A percentile compares a stretch with the other conserved stretches of the same genome.
phyloP scores from a whole-genome alignment of 23 tunicate species.

The Ciona savignyi region DNA sequence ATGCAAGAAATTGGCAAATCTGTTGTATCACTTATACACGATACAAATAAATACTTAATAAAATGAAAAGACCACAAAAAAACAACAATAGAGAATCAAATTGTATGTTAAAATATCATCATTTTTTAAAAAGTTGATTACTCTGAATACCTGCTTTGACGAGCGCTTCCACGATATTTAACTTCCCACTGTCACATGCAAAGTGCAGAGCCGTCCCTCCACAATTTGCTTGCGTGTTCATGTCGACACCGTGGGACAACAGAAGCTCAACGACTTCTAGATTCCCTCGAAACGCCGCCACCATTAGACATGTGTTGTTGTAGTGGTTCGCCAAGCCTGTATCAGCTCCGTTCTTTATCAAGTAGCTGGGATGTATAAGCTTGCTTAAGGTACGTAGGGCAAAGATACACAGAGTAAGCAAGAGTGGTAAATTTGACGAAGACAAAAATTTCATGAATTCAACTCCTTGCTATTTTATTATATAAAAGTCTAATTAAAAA shows the following conservation, averaged over 20 bases:
- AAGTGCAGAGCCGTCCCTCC: conserved; percentile 75
- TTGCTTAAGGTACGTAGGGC: neutral
- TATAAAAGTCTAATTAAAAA: no score
- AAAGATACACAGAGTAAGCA: neutral
- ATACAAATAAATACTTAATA: no score
- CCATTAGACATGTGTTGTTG: conserved; percentile 90
- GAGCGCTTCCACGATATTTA: conserved; percentile 26
- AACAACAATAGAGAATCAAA: no score
- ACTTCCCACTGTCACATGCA: conserved; percentile 56
- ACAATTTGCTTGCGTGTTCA: conserved; percentile 43
- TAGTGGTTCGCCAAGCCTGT: conserved; percentile 60
- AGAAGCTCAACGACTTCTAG: conserved; percentile 60
- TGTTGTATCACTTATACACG: no score
- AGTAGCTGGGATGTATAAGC: conserved; percentile 22
- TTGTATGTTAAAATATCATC: no score
- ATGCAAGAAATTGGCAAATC: no score
- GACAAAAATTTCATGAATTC: no score
- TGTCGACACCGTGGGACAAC: conserved; percentile 24
- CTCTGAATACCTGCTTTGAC: conserved; percentile 23
- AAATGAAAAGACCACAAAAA: no score
- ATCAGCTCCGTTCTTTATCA: conserved; percentile 84
- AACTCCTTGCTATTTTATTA: no score
- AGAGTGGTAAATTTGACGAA: neutral
- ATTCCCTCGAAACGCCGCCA: conserved; percentile 68
- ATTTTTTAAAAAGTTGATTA: no score